phyloP scores from a whole-genome alignment of 2,797 vertebrate species.

The Hippocampus kuda region DNA sequence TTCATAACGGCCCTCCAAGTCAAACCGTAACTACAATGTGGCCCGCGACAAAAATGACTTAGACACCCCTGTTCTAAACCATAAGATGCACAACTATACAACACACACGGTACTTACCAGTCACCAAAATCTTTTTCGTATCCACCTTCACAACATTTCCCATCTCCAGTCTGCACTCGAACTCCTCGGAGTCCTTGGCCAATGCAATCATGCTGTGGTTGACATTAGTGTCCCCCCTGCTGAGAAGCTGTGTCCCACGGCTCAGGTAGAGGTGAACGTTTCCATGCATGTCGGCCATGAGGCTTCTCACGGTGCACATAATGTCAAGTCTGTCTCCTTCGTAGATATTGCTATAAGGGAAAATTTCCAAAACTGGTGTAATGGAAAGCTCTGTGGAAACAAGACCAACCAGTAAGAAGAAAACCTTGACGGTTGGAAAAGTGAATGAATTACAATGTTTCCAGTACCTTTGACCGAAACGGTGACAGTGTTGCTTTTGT shows the following conservation, averaged over 20 bases:
- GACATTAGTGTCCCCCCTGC: background rate
- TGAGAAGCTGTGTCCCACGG: slow-evolving; percentile 33
- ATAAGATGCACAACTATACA: background rate
- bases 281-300: accelerated
- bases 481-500: slow-evolving; percentile 26
- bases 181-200: slow-evolving; percentile 29
- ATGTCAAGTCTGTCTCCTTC: slow-evolving; percentile 62
- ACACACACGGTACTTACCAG: slow-evolving; percentile 47
- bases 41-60: no score
- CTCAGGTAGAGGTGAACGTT: slow-evolving; percentile 16
- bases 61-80: background rate
- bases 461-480: slow-evolving; percentile 51
- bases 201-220: slow-evolving; percentile 23
- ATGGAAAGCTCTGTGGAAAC: slow-evolving; percentile 47
- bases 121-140: slow-evolving; percentile 33
- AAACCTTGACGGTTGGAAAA: background rate
- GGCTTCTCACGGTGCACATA: slow-evolving; percentile 26
- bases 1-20: no score
- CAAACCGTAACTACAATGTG: no score
- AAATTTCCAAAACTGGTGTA: slow-evolving; percentile 37
- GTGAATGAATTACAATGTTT: background rate
- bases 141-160: slow-evolving; percentile 19
- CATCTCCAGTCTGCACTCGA: slow-evolving; percentile 48
- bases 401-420: background rate
- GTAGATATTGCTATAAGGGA: slow-evolving; percentile 34